Evolutionary conservation across 1,140 invertebrate species (phyloP).

Genomic region (Drosophila tristis): DNA sequence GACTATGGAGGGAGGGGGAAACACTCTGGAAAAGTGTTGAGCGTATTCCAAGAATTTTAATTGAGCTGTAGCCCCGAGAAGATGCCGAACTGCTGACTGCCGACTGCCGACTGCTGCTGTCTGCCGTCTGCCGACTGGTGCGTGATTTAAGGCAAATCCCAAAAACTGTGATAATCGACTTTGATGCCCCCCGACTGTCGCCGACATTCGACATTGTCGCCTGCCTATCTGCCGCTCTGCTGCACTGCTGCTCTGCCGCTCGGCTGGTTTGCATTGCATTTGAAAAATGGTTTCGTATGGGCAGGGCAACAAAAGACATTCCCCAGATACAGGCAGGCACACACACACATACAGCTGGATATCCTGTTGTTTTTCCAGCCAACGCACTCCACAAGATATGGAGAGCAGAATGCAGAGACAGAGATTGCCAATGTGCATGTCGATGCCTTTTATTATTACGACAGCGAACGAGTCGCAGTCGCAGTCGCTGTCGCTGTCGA

Average conservation of each 20-base stretch:
- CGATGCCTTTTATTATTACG: conserved; percentile 56
- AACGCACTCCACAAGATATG: conserved; percentile 22
- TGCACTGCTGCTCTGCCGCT: background rate
- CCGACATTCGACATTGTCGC: conserved; percentile 26
- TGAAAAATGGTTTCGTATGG: background rate
- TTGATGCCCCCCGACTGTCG: conserved; percentile 61
- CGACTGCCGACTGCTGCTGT: background rate
- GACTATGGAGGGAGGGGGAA: background rate
- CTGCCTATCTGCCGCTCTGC: conserved; percentile 1
- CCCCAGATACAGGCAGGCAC: background rate
- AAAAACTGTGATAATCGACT: conserved; percentile 79
- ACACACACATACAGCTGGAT: background rate
- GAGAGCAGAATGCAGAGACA: background rate
- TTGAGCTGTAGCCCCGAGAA: conserved; percentile 59
- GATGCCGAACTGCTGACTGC: background rate
- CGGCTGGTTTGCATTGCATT: conserved; percentile 8
- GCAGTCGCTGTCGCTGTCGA: no score
- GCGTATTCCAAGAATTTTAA: conserved; percentile 74
- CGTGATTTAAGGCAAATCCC: conserved; percentile 80
- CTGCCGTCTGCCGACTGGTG: conserved; percentile 27
- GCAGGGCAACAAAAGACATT: conserved; percentile 2
- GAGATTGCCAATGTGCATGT: no score
- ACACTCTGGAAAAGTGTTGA: background rate
- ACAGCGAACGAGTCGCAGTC: conserved; percentile 24
- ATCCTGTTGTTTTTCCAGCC: conserved; percentile 47